These are phyloP conservation scores for Limanda limanda DNA, from an alignment of 2,113 vertebrate species.

Conservation along the genomic window DNA sequence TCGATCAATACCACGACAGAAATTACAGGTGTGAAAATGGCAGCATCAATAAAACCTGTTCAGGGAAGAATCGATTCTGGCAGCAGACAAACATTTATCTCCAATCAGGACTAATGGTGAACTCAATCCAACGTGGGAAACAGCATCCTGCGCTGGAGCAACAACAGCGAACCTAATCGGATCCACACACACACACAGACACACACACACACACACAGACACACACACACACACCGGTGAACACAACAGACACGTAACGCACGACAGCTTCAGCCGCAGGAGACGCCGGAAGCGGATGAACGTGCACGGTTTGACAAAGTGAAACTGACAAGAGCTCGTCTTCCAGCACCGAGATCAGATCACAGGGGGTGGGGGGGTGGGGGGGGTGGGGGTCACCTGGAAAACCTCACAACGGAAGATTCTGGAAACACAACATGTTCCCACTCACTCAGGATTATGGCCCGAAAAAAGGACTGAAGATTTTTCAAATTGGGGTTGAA, in stretches of 20 bases:
- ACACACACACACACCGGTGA: neutral
- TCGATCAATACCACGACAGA: conserved; percentile 64
- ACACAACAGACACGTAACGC: neutral
- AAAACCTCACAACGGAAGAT: neutral
- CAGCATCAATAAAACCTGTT: conserved; percentile 71
- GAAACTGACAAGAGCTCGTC: conserved; percentile 18
- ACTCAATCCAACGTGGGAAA: conserved; percentile 8
- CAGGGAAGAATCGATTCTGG: too few relatives aligned
- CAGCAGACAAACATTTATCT: conserved; percentile 38
- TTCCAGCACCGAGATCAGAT: neutral
- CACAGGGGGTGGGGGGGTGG: conserved; percentile 5
- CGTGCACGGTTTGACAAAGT: neutral
- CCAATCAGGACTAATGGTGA: conserved; percentile 55
- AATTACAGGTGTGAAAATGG: conserved; percentile 52
- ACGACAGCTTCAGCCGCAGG: neutral
- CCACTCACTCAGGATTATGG: too few relatives aligned
- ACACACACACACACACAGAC: too few relatives aligned
- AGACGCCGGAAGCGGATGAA: neutral
- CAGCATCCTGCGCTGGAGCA: conserved; percentile 2
- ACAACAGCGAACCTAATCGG: neutral
- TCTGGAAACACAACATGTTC: too few relatives aligned
- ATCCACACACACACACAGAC: neutral
- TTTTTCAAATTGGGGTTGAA: too few relatives aligned
- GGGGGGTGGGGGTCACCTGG: neutral
- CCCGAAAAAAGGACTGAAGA: too few relatives aligned